Conservation (phyloP, 1,140 invertebrate genomes). For the Drosophila murphyi region DNA sequence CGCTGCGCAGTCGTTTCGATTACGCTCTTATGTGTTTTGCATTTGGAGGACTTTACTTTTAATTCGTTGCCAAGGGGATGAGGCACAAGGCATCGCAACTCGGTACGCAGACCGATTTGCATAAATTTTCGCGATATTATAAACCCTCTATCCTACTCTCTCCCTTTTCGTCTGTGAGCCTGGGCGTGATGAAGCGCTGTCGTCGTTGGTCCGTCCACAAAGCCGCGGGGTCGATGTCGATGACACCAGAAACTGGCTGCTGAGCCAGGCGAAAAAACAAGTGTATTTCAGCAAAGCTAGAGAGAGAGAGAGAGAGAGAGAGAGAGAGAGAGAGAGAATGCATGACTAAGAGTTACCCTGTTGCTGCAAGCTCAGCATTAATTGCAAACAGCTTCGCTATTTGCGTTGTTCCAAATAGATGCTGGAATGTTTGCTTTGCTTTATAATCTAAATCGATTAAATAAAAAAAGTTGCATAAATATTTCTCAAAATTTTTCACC, state of each 20-base stretch:
- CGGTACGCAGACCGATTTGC: conserved; percentile 67
- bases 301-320: background rate
- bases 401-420: no score
- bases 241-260: conserved; percentile 3
- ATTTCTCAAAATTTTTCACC: no score
- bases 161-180: conserved; percentile 7
- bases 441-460: no score
- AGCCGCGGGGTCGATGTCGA: conserved; percentile 37
- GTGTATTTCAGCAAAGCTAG: background rate
- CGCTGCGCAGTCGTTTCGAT: conserved; percentile 48
- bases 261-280: background rate
- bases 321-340: background rate
- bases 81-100: background rate
- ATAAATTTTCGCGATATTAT: conserved; percentile 76
- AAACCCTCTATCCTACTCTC: conserved; percentile 18
- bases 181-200: conserved; percentile 61
- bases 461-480: no score
- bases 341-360: background rate
- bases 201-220: conserved; percentile 21
- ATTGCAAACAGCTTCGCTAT: no score
- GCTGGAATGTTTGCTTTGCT: no score
- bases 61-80: conserved; percentile 47
- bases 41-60: conserved; percentile 69
- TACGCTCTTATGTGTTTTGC: conserved; percentile 60
- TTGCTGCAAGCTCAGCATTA: background rate